Base-by-base conservation (phyloP, 2,888 invertebrate species). In the Sphecodes monilicornis region DNA sequence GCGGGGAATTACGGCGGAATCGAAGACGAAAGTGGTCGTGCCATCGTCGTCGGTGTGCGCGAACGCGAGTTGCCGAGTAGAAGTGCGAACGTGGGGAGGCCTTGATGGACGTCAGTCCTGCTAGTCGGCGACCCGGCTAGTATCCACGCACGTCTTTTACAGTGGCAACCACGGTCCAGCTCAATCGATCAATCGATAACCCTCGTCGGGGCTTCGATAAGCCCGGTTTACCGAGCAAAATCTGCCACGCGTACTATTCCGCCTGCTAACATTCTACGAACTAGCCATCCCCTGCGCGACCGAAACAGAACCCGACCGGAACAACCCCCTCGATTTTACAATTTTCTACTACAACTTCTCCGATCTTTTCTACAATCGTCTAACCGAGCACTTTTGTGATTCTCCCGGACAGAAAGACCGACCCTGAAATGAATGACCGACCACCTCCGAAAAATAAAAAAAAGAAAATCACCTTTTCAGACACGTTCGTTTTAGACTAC, bases 111-210 rank as follows among this genome's bases (percentile, higher is more conserved):
- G 79, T 75, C n/a, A 36, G 36, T 66, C 22, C 66, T n/a, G 43
- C 41, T 50, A 22, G 39, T 50, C 74, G 74, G 39, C 18, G 41
- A 54, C 26, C 60, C 75, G 70, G 66, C 74, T 68, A 73, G 50
- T n/a, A 16, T 82, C 75, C 75, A 72, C 68, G 82, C 75, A 60
- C 75, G 68, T 70, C 75, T 78, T 57, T 54, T 57, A 64, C 50
- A 60, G 29, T 60, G 43, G 16, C 32, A 54, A 54, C 43, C 29
- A 32, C 75, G 78, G 76, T 86, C 76, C 78, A 78, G 66, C 60
- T 76, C 43, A 69, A 83, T 85, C 76, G 80, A 85, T 85, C 79
- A 50, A 80, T 82, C 77, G 22, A 85, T 76, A 85, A 74, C 75
- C 32, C 57, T 70, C 46, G 69, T 36, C 46, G 39, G 71, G 71